These are phyloP conservation scores for Sesamia inferens DNA, from an alignment of 2,888 invertebrate species.

Conservation along the genomic window DNA sequence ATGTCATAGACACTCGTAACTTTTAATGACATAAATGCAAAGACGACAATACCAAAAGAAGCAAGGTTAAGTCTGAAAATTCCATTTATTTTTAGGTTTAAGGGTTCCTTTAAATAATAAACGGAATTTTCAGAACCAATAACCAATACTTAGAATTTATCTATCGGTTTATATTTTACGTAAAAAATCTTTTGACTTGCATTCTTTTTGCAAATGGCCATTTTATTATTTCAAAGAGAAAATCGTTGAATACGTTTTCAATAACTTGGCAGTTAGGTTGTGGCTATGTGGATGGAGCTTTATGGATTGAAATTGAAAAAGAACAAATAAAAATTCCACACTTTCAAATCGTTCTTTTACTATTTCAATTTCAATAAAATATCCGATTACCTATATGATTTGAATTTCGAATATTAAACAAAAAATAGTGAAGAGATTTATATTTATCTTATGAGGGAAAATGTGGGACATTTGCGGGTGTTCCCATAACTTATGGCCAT, in stretches of 20 bases:
- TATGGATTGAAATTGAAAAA: too few relatives aligned
- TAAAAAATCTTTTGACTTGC: not conserved
- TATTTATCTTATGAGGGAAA: conserved; percentile 24
- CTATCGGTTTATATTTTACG: too few relatives aligned
- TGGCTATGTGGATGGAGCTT: too few relatives aligned
- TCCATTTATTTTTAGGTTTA: too few relatives aligned
- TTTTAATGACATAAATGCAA: not conserved
- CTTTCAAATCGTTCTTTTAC: not conserved
- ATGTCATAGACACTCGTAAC: not conserved
- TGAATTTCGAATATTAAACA: conserved; percentile 31
- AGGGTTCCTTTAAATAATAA: not conserved
- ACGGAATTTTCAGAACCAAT: not conserved
- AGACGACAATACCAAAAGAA: not conserved
- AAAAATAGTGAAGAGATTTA: conserved; percentile 34
- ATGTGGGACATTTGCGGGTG: conserved; percentile 15
- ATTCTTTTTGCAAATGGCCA: not conserved
- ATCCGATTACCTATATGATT: not conserved
- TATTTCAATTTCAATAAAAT: conserved; percentile 22
- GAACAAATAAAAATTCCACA: too few relatives aligned
- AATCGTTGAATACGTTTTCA: conserved; percentile 14
- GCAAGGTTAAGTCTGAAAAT: not conserved
- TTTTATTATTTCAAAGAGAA: not conserved
- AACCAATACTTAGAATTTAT: not conserved
- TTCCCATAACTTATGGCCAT: conserved; percentile 12
- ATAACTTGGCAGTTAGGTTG: conserved; percentile 1